Evolutionary conservation across 2,113 vertebrate genomes (phyloP).

Genomic region (Gracilinanus agilis): DNA sequence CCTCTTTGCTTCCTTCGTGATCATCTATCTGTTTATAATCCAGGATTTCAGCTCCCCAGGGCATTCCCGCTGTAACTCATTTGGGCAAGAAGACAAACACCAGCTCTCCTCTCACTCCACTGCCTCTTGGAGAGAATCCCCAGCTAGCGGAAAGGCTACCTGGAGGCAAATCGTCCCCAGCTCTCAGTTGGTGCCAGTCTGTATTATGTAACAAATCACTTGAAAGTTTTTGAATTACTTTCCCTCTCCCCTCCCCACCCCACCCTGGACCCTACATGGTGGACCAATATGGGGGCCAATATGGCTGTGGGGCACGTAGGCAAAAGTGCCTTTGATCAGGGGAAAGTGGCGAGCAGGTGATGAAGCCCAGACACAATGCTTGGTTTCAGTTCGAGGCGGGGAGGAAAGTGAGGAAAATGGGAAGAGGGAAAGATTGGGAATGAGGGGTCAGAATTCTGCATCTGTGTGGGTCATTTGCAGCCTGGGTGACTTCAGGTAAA

Average conservation of each 20-base stretch:
- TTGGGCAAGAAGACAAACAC: not conserved
- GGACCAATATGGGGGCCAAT: not conserved
- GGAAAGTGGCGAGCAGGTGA: not conserved
- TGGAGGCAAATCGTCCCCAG: not conserved
- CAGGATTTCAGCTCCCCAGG: not conserved
- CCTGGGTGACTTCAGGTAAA: not conserved
- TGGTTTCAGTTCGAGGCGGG: not conserved
- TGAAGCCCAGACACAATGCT: not conserved
- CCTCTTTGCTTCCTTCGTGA: not conserved
- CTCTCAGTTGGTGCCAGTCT: not conserved
- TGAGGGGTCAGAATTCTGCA: not conserved
- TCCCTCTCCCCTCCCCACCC: too few relatives aligned
- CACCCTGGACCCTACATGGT: not conserved
- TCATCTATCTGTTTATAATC: not conserved
- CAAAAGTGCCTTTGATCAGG: not conserved
- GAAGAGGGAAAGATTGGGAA: not conserved
- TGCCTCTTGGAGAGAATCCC: not conserved
- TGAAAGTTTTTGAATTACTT: not conserved
- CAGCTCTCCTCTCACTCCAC: not conserved
- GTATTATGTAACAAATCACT: not conserved
- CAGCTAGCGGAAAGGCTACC: not conserved
- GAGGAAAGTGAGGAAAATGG: not conserved
- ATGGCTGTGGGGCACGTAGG: not conserved
- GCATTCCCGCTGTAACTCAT: not conserved
- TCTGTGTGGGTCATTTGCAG: not conserved